Evolutionary conservation across 2,888 invertebrate species (phyloP).

Genomic region (Alviniconcha strummeri): DNA sequence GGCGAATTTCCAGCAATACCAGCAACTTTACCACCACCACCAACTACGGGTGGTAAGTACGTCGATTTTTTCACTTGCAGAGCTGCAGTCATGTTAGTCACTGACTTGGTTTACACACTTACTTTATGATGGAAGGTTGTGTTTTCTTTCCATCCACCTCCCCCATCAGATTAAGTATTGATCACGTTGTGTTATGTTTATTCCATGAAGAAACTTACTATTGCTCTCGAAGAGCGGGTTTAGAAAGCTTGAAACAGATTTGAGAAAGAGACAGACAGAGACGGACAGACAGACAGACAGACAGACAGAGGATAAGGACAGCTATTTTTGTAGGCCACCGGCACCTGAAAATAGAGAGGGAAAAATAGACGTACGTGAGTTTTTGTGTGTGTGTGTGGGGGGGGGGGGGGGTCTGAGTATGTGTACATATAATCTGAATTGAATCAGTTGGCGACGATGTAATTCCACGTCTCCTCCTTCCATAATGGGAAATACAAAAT

Average conservation of each 20-base stretch:
- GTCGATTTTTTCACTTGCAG: not conserved
- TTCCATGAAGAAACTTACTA: not conserved
- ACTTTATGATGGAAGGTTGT: not conserved
- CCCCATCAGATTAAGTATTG: not conserved
- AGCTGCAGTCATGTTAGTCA: not conserved
- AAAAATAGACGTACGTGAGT: too few relatives aligned
- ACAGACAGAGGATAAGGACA: not conserved
- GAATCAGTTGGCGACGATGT: too few relatives aligned
- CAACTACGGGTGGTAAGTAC: slow-evolving; percentile 15
- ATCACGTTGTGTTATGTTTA: not conserved
- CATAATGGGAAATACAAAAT: too few relatives aligned
- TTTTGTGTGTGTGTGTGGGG: too few relatives aligned
- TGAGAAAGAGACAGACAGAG: not conserved
- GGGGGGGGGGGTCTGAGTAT: not conserved
- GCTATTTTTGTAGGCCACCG: not conserved
- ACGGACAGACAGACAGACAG: not conserved
- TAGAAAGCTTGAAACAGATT: not conserved
- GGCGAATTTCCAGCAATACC: slow-evolving; percentile 16
- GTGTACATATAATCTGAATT: not conserved
- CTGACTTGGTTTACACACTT: not conserved
- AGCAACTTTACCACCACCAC: slow-evolving; percentile 24
- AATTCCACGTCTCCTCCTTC: too few relatives aligned
- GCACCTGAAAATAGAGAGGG: not conserved
- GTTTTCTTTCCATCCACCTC: not conserved
- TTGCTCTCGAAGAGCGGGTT: not conserved